Base-by-base conservation (phyloP, 2,113 vertebrate genomes). In the Penelope pileata region DNA sequence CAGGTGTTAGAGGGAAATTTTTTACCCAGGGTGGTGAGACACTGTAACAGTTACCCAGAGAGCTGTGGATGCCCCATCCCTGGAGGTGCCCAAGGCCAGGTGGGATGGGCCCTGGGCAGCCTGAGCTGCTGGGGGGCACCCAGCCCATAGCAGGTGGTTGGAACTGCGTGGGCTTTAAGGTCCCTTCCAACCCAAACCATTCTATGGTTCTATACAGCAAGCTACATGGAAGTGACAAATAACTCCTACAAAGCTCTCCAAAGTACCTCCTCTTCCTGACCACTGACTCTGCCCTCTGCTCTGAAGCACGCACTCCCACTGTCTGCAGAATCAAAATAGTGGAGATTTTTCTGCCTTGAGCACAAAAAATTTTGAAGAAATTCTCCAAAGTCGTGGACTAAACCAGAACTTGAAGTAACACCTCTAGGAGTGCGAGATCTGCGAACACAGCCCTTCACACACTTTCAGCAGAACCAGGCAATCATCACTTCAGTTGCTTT, bases 371-470 rank as follows among this genome's bases (percentile, higher is more conserved):
- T 60, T 23, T 38, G 8, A 73, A 60, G 29, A 82, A 50, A n/a
- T 58, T 58, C 59, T n/a, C 83, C 19, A 56, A 72, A 90, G 16
- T 18, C 27, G 45, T 3, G 6, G 10, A 12, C 29, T 60, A 81
- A 63, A 16, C 23, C 40, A 85, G 34, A 89, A 80, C 12, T 17
- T 66, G 43, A 68, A 64, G 6, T 43, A 48, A 51, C 3, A 15
- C 4, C 6, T 48, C 47, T 16, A 10, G 9, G 17, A 82, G 8
- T 2, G 0, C 0, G 3, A 54, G 16, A 19, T 36, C 36, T 66
- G 32, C 45, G 24, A 16, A 56, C 42, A 9, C 0, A 18, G 22
- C 21, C 18, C 45, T 79, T 86, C 21, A 47, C 30, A 48, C 23
- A 12, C 1, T 19, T 66, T 22, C 42, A 70, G 30, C 27, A 70